A percentile compares a stretch with the other conserved stretches of the same genome.
Conservation (phyloP, 2,113 vertebrate species). For the Vidua chalybeata region DNA sequence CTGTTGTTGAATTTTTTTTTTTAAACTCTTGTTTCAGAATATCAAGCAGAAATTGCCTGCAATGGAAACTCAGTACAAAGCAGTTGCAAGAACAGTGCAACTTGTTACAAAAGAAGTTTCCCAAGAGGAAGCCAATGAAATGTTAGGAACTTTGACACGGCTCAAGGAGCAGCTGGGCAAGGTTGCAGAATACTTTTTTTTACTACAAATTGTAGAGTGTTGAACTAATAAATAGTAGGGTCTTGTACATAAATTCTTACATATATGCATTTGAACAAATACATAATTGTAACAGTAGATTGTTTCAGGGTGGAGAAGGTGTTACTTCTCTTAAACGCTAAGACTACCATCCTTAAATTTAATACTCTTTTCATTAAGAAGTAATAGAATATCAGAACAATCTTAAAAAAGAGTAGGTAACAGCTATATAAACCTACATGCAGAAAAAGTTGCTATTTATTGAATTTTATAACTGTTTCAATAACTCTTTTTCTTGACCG, state of each 20-base stretch:
- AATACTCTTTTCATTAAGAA: not conserved
- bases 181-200: slow-evolving; percentile 66
- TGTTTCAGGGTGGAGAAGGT: not conserved
- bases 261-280: not conserved
- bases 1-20: not conserved
- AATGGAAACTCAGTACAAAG: slow-evolving; percentile 91
- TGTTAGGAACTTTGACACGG: slow-evolving; percentile 79
- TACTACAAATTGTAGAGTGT: not conserved
- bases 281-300: not conserved
- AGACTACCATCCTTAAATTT: not conserved
- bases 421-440: not conserved
- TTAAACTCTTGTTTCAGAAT: slow-evolving; percentile 72
- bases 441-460: not conserved
- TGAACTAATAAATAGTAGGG: not conserved
- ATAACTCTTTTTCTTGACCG: not conserved
- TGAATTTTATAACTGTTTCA: not conserved
- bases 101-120: slow-evolving; percentile 85
- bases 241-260: not conserved
- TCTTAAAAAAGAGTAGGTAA: not conserved
- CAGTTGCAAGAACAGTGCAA: slow-evolving; percentile 82
- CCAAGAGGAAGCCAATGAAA: slow-evolving; percentile 82
- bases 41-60: slow-evolving; percentile 86
- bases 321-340: not conserved
- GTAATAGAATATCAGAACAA: not conserved
- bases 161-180: slow-evolving; percentile 88